Conservation (phyloP, 2,113 vertebrate genomes). For the Lipophrys pholis region DNA sequence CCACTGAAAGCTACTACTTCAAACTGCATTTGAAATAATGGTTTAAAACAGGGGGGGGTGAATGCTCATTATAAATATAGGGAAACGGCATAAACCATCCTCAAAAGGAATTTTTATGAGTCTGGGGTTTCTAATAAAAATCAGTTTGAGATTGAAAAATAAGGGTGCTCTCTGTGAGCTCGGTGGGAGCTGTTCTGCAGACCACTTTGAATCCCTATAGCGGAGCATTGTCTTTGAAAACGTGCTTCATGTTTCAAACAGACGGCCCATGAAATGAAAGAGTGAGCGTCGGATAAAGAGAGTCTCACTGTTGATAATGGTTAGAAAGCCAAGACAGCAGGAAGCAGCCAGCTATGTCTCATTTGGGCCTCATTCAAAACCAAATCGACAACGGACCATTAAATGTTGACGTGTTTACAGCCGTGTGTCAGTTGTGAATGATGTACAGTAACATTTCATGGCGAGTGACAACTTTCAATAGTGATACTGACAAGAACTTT, state of each 20-base stretch:
- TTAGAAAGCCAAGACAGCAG: slow-evolving; percentile 41
- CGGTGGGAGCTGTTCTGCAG: slow-evolving; percentile 37
- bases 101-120: slow-evolving; percentile 79
- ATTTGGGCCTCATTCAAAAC: slow-evolving; percentile 58
- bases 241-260: slow-evolving; percentile 70
- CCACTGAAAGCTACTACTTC: slow-evolving; percentile 52
- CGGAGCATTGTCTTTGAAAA: slow-evolving; percentile 71
- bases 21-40: slow-evolving; percentile 74
- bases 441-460: slow-evolving; percentile 36
- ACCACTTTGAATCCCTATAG: slow-evolving; percentile 68
- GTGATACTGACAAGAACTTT: slow-evolving; percentile 9
- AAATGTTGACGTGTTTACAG: slow-evolving; percentile 65
- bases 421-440: slow-evolving; percentile 42
- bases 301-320: slow-evolving; percentile 57
- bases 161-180: slow-evolving; percentile 67
- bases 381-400: slow-evolving; percentile 61
- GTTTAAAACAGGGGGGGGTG: slow-evolving; percentile 47
- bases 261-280: slow-evolving; percentile 70
- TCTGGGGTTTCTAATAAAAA: slow-evolving; percentile 69
- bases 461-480: slow-evolving; percentile 29
- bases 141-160: slow-evolving; percentile 61
- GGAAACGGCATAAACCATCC: slow-evolving; percentile 71
- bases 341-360: slow-evolving; percentile 50
- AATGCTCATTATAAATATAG: slow-evolving; percentile 75
- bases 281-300: slow-evolving; percentile 64